phyloP scores from a whole-genome alignment of 2,888 invertebrate species.

The Timema podura region DNA sequence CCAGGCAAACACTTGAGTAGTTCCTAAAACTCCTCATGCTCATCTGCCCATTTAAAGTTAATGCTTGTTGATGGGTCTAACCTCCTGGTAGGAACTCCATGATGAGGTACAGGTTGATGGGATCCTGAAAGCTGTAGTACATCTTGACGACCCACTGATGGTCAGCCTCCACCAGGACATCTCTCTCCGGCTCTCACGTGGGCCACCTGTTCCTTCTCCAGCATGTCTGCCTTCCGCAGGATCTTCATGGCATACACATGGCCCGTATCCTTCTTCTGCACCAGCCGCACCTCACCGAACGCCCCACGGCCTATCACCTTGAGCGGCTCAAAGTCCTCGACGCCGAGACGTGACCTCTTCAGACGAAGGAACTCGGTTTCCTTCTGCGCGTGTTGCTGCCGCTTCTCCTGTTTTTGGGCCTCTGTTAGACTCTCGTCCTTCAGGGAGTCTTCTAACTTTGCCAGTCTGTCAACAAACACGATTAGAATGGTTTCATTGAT shows the following conservation, averaged over 20 bases:
- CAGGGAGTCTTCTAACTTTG: constrained; percentile 93
- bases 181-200: constrained; percentile 98
- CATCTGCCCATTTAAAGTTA: too few relatives aligned
- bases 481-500: too few relatives aligned
- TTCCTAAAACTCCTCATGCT: too few relatives aligned
- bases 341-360: constrained; percentile 91
- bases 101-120: constrained; percentile 96
- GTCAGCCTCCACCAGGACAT: constrained; percentile 97
- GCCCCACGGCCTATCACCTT: constrained; percentile 92
- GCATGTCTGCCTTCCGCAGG: constrained; percentile 96
- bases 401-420: constrained; percentile 89
- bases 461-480: constrained; percentile 54
- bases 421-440: constrained; percentile 93
- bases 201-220: constrained; percentile 98
- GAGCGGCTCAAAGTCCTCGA: constrained; percentile 97
- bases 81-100: constrained; percentile 99
- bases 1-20: too few relatives aligned
- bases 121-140: constrained; percentile 99
- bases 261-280: constrained; percentile 99
- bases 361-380: constrained; percentile 97
- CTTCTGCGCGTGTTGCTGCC: constrained; percentile 94
- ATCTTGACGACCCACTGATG: constrained; percentile 99
- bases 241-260: constrained; percentile 99
- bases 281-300: constrained; percentile 92
- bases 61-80: constrained; percentile 34